These are phyloP conservation scores for Mimumesa dahlbomi DNA, from an alignment of 2,888 invertebrate species.

Conservation along the genomic window DNA sequence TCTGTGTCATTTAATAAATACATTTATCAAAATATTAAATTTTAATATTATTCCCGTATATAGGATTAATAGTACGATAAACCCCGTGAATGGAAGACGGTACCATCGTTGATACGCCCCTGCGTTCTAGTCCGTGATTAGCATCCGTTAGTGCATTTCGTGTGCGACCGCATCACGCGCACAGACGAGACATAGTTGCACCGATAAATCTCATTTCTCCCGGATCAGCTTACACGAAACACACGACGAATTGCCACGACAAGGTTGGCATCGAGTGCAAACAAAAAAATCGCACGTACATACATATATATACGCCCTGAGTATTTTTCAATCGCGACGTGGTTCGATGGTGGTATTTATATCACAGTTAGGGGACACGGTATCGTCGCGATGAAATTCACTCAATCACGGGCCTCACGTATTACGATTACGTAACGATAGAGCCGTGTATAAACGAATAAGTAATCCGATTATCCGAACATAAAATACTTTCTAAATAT, in stretches of 20 bases:
- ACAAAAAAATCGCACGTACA: constrained; percentile 27
- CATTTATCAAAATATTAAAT: too few relatives aligned
- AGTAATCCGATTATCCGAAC: too few relatives aligned
- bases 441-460: constrained; percentile 15
- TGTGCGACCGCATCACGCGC: constrained; percentile 38
- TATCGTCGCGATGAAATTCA: constrained; percentile 18
- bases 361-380: too few relatives aligned
- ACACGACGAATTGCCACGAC: constrained; percentile 2
- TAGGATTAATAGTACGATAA: too few relatives aligned
- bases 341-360: too few relatives aligned
- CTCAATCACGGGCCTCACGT: constrained; percentile 3
- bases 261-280: constrained; percentile 11
- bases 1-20: too few relatives aligned
- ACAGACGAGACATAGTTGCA: too few relatives aligned
- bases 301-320: too few relatives aligned
- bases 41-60: too few relatives aligned
- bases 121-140: constrained; percentile 34
- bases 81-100: neutral
- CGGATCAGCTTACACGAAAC: constrained; percentile 8
- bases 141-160: constrained; percentile 35
- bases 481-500: too few relatives aligned
- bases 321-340: too few relatives aligned
- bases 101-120: constrained; percentile 38
- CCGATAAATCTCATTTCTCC: constrained; percentile 13
- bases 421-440: constrained; percentile 14